These are phyloP conservation scores for Apis laboriosa DNA, from an alignment of 1,140 invertebrate genomes.

Conservation along the genomic window DNA sequence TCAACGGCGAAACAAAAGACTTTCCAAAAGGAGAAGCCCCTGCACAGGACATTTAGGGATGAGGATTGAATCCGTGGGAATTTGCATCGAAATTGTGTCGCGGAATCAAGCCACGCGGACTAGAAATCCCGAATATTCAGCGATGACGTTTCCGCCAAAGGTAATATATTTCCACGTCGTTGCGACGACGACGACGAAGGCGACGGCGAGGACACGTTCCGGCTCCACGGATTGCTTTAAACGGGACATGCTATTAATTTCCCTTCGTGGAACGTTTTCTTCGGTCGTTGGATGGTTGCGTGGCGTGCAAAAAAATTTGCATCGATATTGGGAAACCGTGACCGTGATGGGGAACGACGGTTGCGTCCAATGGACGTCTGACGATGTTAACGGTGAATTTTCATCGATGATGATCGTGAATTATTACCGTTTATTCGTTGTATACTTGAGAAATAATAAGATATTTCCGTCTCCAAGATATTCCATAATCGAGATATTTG, in stretches of 20 bases:
- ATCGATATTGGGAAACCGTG: conserved; percentile 20
- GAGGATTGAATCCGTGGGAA: not conserved
- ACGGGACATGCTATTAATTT: conserved; percentile 26
- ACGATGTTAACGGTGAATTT: not conserved
- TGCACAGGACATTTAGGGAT: not conserved
- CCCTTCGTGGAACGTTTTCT: conserved; percentile 27
- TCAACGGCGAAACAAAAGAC: too few species aligned
- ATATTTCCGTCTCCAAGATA: too few species aligned
- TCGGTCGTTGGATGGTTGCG: not conserved
- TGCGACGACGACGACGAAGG: not conserved
- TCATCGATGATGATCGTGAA: not conserved
- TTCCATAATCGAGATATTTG: too few species aligned
- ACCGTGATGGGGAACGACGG: not conserved
- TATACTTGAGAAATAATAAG: not conserved
- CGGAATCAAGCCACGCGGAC: conserved; percentile 21
- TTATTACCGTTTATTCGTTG: not conserved
- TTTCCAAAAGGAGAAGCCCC: not conserved
- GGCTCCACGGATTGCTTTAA: not conserved
- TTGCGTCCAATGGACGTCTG: not conserved
- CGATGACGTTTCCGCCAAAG: conserved; percentile 21
- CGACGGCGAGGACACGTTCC: not conserved
- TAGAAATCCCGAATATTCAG: conserved; percentile 33
- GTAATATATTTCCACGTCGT: conserved; percentile 33
- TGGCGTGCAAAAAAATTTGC: conserved; percentile 33
- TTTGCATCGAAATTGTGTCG: conserved; percentile 48